These are phyloP conservation scores for Oryzias woworae DNA, from an alignment of 2,113 vertebrate genomes.

Conservation along the genomic window DNA sequence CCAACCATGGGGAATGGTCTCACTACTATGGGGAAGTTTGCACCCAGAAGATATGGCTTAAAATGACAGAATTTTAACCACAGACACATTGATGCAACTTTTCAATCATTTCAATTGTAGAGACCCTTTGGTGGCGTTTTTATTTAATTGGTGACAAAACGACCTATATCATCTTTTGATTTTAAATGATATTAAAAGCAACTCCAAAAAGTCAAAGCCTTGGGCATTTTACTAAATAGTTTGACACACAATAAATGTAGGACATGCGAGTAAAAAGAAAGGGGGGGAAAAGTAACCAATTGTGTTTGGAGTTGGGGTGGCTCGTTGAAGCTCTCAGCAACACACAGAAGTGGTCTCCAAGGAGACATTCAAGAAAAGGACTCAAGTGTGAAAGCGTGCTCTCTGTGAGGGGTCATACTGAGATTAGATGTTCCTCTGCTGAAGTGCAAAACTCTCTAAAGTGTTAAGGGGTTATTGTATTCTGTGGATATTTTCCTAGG, in stretches of 20 bases:
- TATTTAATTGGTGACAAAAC: constrained; percentile 45
- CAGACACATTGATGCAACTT: too few species aligned
- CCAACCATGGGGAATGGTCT: too few species aligned
- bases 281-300: constrained; percentile 57
- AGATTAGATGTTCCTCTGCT: not conserved
- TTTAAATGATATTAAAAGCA: constrained; percentile 75
- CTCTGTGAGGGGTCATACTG: not conserved
- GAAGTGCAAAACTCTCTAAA: constrained; percentile 15
- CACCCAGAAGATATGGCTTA: too few species aligned
- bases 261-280: constrained; percentile 70
- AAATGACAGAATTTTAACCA: too few species aligned
- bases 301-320: constrained; percentile 62
- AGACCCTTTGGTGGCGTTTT: constrained; percentile 46
- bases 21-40: too few species aligned
- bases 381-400: constrained; percentile 43
- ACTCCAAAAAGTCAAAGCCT: constrained; percentile 77
- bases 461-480: constrained; percentile 2
- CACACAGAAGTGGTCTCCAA: constrained; percentile 48
- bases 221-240: constrained; percentile 81
- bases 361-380: constrained; percentile 45
- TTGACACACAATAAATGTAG: constrained; percentile 82
- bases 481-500: constrained; percentile 7
- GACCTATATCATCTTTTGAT: constrained; percentile 80
- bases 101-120: not conserved
- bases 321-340: constrained; percentile 36